Evolutionary conservation across 2,888 invertebrate species (phyloP).

Genomic region (Caenorhabditis sp.): DNA sequence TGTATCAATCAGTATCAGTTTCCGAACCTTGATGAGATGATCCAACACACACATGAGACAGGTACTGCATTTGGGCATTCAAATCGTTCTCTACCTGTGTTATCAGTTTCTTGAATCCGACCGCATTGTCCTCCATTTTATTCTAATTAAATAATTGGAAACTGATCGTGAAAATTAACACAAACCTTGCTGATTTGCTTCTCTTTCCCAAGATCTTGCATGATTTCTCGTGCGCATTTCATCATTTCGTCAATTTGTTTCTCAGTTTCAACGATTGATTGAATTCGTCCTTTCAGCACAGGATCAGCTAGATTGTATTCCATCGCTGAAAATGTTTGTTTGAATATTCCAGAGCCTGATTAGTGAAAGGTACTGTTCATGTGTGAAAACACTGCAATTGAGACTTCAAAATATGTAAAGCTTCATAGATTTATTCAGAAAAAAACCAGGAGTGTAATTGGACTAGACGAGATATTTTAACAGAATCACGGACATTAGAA

Average conservation of each 20-base stretch:
- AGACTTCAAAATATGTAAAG: not conserved
- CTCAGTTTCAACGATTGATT: constrained; percentile 65
- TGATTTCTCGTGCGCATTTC: constrained; percentile 58
- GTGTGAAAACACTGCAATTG: not conserved
- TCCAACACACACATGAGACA: constrained; percentile 76
- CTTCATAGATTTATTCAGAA: constrained; percentile 8
- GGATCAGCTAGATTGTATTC: constrained; percentile 10
- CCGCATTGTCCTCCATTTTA: constrained; percentile 73
- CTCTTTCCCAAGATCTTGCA: constrained; percentile 72
- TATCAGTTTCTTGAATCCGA: constrained; percentile 63
- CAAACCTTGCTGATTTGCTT: constrained; percentile 72
- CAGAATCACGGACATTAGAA: constrained; percentile 31
- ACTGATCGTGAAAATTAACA: not conserved
- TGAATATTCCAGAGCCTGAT: too few species aligned
- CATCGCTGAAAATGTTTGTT: constrained; percentile 16
- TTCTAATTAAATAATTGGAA: constrained; percentile 31
- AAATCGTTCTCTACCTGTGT: constrained; percentile 68
- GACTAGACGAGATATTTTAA: constrained; percentile 16
- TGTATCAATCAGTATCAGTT: too few species aligned
- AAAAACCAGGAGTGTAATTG: not conserved
- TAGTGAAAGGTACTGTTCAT: not conserved
- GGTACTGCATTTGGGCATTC: constrained; percentile 71
- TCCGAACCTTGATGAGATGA: constrained; percentile 66
- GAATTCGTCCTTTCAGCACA: constrained; percentile 54
- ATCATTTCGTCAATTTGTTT: constrained; percentile 70